Conservation (phyloP, 1,140 invertebrate species). For the Dinothrombium tinctorium region DNA sequence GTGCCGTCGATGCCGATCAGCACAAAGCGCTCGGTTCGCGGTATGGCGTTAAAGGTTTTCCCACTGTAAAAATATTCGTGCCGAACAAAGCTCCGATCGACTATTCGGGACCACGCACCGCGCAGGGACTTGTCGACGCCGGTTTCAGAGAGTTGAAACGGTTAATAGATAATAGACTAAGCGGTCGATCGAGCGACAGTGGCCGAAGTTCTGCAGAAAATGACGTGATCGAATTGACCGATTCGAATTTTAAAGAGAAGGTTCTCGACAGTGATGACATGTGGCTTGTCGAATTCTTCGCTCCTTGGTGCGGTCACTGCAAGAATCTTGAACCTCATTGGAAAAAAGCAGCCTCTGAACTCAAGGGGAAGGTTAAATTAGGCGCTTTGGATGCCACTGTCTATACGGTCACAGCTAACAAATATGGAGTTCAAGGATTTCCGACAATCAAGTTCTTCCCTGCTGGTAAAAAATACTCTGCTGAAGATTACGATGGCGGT, state of each 20-base stretch:
- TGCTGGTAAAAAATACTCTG: conserved; percentile 48
- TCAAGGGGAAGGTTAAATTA: conserved; percentile 69
- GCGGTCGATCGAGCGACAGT: conserved; percentile 20
- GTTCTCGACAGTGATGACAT: conserved; percentile 2
- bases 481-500: conserved; percentile 49
- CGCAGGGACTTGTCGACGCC: conserved; percentile 58
- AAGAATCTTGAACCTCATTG: conserved; percentile 87
- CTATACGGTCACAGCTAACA: conserved; percentile 41
- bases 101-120: conserved; percentile 61
- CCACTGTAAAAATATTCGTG: conserved; percentile 85
- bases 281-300: conserved; percentile 59
- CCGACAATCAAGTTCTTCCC: conserved; percentile 92
- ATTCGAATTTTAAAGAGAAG: conserved; percentile 72
- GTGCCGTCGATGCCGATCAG: conserved; percentile 85
- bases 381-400: conserved; percentile 91
- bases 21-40: conserved; percentile 42
- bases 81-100: conserved; percentile 67
- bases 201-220: neutral
- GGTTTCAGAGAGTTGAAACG: conserved; percentile 41
- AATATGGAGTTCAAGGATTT: conserved; percentile 55
- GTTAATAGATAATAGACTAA: conserved; percentile 38
- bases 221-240: conserved; percentile 81
- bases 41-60: conserved; percentile 61
- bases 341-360: conserved; percentile 69
- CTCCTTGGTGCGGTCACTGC: conserved; percentile 76